Base-by-base conservation (phyloP, 2,113 vertebrate genomes). In the Prolemur simus region DNA sequence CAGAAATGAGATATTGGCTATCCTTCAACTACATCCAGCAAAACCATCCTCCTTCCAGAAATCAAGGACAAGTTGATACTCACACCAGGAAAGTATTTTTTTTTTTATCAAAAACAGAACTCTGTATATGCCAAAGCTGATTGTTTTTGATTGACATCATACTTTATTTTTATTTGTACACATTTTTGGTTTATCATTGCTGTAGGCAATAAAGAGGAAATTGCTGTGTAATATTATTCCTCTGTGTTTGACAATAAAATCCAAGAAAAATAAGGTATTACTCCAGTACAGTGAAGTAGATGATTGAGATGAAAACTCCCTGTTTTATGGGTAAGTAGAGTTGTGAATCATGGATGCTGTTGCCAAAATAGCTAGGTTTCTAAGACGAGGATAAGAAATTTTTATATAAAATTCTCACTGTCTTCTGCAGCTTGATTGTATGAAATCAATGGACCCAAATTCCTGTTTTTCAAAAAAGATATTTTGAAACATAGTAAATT, bases 211-310 rank as follows among this genome's bases (percentile, higher is more conserved):
- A 93, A 60, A 94, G 27, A 96, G 68, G 91, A 97, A 96, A 96
- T 89, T 94, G 54, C 37, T 83, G 29, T 83, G 37, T 89, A 78
- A 96, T 93, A 84, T 92, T 87, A 88, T 91, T n/a, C 34, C 69
- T 93, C 77, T 87, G 89, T 78, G 74, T 89, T 94, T 42, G 42
- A 86, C 60, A 87, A 87, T 96, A 97, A 97, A 97, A 94, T 86
- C 34, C 39, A 94, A 93, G 68, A 94, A 89, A 94, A 96, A 97
- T 85, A 94, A 95, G 96, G 74, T 88, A 78, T 71, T 77, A 37
- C 20, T 94, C 23, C 60, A 83, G 60, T 95, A n/a, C 29, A 76
- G 49, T 29, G 68, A 96, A 64, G 58, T 90, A 83, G 66, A 49
- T 58, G 56, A 80, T 80, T 64, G 21, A 95, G 77, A 87, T 60